These are phyloP conservation scores for Hozukius guyotensis DNA, from an alignment of 2,797 vertebrate genomes.

Conservation along the genomic window DNA sequence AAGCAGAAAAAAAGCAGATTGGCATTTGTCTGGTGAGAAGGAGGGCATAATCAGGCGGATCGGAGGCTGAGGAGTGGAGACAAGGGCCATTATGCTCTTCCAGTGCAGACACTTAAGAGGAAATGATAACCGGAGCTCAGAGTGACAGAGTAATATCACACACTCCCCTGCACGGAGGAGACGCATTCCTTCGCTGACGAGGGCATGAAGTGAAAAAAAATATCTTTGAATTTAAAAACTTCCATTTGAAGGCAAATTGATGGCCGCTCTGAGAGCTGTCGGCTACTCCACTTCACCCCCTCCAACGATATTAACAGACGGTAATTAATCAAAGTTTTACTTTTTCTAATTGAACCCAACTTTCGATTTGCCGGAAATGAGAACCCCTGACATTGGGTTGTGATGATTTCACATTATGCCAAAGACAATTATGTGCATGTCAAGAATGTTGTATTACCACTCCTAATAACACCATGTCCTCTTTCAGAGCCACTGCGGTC, in stretches of 20 bases:
- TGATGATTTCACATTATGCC: conserved; percentile 73
- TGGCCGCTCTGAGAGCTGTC: conserved; percentile 37
- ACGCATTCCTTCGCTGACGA: conserved; percentile 41
- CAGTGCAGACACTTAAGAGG: conserved; percentile 70
- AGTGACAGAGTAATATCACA: conserved; percentile 73
- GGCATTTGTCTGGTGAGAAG: conserved; percentile 67
- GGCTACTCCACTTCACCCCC: conserved; percentile 32
- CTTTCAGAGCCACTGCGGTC: conserved; percentile 56
- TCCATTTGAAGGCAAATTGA: conserved; percentile 62
- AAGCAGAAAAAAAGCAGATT: conserved; percentile 48
- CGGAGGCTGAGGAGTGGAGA: conserved; percentile 69
- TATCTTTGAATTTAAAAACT: conserved; percentile 62
- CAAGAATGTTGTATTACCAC: conserved; percentile 74
- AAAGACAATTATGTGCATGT: conserved; percentile 77
- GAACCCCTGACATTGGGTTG: conserved; percentile 65
- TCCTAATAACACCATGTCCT: conserved; percentile 65
- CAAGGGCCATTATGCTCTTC: conserved; percentile 74
- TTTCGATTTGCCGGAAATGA: conserved; percentile 71
- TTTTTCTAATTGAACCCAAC: conserved; percentile 71
- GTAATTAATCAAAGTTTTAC: conserved; percentile 77
- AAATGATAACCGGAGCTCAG: conserved; percentile 72
- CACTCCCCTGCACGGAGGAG: conserved; percentile 35
- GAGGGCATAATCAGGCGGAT: conserved; percentile 72
- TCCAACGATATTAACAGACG: conserved; percentile 59
- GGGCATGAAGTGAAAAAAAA: conserved; percentile 36